Percentiles rank a stretch among this genome's conserved stretches.
These are phyloP conservation scores for Dicyrtoma fusca DNA, from an alignment of 2,888 invertebrate genomes.

Conservation along the genomic window DNA sequence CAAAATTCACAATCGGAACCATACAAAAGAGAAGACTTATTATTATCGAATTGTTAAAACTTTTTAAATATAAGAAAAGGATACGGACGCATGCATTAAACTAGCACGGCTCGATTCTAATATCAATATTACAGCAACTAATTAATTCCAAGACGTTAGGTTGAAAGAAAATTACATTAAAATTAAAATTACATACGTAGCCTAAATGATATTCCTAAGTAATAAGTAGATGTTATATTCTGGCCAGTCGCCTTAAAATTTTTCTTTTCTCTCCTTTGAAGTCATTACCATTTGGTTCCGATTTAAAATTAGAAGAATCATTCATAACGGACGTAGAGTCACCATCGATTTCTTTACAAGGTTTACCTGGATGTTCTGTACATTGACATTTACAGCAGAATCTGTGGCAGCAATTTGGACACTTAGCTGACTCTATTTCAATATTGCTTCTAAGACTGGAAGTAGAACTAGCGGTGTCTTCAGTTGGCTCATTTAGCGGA, in stretches of 20 bases:
- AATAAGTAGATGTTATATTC: slow-evolving; percentile 17
- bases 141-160: no score
- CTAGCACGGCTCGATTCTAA: slow-evolving; percentile 5
- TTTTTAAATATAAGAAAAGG: no score
- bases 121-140: background rate
- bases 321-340: slow-evolving; percentile 27
- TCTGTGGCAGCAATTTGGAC: slow-evolving; percentile 46
- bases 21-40: no score
- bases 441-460: background rate
- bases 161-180: slow-evolving; percentile 6
- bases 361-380: slow-evolving; percentile 46
- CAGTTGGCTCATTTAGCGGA: no score
- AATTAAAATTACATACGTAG: background rate
- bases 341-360: slow-evolving; percentile 46
- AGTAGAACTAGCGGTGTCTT: slow-evolving; percentile 6
- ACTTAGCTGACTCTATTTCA: slow-evolving; percentile 38
- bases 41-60: no score
- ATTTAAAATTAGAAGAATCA: slow-evolving; percentile 1
- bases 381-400: slow-evolving; percentile 49
- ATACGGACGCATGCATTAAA: background rate
- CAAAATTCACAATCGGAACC: no score
- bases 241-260: slow-evolving; percentile 28
- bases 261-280: slow-evolving; percentile 18
- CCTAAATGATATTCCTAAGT: no score
- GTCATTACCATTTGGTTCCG: background rate